phyloP scores from a whole-genome alignment of 2,113 vertebrate species.

The Coreoperca whiteheadi region DNA sequence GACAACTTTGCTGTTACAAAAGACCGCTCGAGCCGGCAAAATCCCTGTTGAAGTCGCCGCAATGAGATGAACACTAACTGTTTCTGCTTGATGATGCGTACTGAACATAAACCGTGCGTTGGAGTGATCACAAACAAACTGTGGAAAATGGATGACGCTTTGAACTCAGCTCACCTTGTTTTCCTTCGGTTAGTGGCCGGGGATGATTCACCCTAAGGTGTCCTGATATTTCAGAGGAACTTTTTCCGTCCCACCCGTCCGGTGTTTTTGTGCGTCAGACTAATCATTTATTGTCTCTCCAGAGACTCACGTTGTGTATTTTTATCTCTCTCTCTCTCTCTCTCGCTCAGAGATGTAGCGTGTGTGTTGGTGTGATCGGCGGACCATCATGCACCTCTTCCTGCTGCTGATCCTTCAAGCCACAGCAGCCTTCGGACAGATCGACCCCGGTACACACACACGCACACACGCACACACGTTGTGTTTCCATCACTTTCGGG shows the following conservation, averaged over 20 bases:
- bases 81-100: background rate
- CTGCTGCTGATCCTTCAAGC: slow-evolving; percentile 88
- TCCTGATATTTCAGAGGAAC: background rate
- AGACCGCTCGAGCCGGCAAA: too few species aligned
- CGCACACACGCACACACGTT: slow-evolving; percentile 30
- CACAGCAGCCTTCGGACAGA: slow-evolving; percentile 83
- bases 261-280: background rate
- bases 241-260: background rate
- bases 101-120: background rate
- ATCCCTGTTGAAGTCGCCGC: too few species aligned
- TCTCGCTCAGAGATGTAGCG: slow-evolving; percentile 89
- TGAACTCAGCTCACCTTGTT: background rate
- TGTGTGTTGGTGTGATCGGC: slow-evolving; percentile 78
- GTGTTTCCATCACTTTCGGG: too few species aligned
- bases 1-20: too few species aligned
- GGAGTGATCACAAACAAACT: background rate
- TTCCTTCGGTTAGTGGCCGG: background rate
- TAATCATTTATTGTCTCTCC: background rate
- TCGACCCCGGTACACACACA: slow-evolving; percentile 86
- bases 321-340: slow-evolving; percentile 11
- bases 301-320: background rate
- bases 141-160: background rate
- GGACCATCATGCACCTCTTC: slow-evolving; percentile 91
- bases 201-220: background rate
- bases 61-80: too few species aligned